These are phyloP conservation scores for Okapia johnstoni DNA, from an alignment of 2,113 vertebrate species.

Conservation along the genomic window DNA sequence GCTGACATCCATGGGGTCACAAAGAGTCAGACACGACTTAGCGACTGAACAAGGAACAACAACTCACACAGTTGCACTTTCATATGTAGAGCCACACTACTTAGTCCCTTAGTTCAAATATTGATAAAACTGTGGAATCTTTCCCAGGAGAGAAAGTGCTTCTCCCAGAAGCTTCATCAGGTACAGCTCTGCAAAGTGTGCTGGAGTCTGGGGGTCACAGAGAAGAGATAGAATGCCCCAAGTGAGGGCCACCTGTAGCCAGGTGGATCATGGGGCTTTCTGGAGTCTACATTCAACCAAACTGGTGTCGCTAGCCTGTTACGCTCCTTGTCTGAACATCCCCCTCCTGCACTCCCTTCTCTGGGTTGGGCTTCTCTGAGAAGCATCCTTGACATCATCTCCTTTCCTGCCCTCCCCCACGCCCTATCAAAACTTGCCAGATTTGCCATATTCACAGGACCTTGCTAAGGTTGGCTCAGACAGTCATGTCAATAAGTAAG, in stretches of 20 bases:
- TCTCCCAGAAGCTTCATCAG: not conserved
- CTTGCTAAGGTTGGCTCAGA: not conserved
- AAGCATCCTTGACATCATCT: not conserved
- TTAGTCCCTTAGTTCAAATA: not conserved
- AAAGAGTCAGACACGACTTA: not conserved
- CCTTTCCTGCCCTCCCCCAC: not conserved
- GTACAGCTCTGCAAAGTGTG: not conserved
- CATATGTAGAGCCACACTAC: not conserved
- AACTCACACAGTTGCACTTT: not conserved
- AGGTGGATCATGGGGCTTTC: not conserved
- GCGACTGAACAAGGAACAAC: not conserved
- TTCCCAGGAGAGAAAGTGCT: not conserved
- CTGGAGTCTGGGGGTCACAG: not conserved
- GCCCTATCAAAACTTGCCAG: not conserved
- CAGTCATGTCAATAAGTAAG: not conserved
- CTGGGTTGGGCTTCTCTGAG: not conserved
- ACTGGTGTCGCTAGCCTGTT: not conserved
- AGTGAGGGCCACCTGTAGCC: not conserved
- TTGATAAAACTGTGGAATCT: not conserved
- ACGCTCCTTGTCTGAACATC: not conserved
- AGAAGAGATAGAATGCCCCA: accelerated
- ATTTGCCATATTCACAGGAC: not conserved
- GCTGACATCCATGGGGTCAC: not conserved
- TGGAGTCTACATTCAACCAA: not conserved
- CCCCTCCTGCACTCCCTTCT: not conserved